Evolutionary conservation across 2,888 invertebrate species (phyloP).

Genomic region (Cerastoderma edule): DNA sequence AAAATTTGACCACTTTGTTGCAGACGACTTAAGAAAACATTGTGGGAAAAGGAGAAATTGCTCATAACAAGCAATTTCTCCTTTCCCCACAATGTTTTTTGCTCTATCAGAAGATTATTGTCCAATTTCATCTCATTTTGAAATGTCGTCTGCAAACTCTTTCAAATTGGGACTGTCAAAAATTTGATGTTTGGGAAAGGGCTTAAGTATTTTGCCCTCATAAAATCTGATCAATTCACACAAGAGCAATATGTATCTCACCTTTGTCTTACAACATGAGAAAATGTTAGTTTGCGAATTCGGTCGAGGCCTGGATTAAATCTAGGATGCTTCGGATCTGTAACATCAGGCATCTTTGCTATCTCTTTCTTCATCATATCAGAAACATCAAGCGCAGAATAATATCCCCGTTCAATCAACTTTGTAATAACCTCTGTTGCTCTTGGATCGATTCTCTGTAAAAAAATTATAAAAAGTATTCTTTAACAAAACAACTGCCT

Average conservation of each 20-base stretch:
- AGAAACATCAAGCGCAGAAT: background rate
- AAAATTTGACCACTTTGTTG: no score
- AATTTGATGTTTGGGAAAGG: background rate
- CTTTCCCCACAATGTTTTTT: background rate
- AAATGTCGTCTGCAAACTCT: background rate
- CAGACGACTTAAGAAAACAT: no score
- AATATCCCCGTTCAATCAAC: background rate
- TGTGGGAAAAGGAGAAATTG: no score
- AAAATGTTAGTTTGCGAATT: background rate
- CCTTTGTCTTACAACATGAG: slow-evolving; percentile 1
- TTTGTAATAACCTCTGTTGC: background rate
- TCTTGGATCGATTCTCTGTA: background rate
- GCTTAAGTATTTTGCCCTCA: background rate
- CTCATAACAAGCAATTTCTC: no score
- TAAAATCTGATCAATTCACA: background rate
- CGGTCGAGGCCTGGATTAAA: background rate
- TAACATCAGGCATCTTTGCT: background rate
- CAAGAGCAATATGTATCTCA: background rate
- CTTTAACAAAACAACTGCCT: no score
- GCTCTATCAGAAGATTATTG: background rate
- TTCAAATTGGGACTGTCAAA: background rate
- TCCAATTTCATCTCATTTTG: background rate
- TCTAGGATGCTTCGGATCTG: background rate
- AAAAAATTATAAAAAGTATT: background rate
- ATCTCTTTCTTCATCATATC: background rate